Conservation (phyloP, 92 coral and sea anemone species). For the Umimayanthus chanpuru region DNA sequence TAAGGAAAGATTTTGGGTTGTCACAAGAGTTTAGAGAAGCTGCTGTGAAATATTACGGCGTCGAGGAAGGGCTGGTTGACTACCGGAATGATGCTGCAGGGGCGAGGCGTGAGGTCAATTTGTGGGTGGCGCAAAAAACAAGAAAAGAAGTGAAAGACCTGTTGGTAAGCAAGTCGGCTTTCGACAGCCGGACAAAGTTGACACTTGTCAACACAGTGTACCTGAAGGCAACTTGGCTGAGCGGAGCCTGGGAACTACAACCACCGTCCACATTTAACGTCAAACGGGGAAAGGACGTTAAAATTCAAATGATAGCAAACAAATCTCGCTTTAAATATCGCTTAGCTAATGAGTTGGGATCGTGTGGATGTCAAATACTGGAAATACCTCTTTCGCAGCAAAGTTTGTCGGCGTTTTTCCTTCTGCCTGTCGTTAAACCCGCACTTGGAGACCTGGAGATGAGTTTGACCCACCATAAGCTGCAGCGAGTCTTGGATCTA, state of each 20-base stretch:
- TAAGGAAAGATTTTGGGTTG: slow-evolving; percentile 35
- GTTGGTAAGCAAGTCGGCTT: slow-evolving; percentile 10
- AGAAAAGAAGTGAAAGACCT: slow-evolving; percentile 17
- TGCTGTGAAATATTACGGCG: slow-evolving; percentile 36
- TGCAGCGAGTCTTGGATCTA: slow-evolving; percentile 36
- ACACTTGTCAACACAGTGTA: slow-evolving; percentile 29
- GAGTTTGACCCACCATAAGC: slow-evolving; percentile 38
- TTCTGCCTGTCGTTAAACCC: slow-evolving; percentile 30
- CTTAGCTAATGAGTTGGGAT: slow-evolving; percentile 32
- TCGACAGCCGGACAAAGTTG: slow-evolving; percentile 24
- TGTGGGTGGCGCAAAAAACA: slow-evolving; percentile 30
- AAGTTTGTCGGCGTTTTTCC: slow-evolving; percentile 19
- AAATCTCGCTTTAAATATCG: slow-evolving; percentile 29
- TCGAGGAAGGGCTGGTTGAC: slow-evolving; percentile 26
- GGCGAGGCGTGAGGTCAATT: slow-evolving; percentile 13
- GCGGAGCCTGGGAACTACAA: slow-evolving; percentile 26
- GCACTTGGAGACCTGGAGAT: slow-evolving; percentile 41
- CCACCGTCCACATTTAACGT: slow-evolving; percentile 16
- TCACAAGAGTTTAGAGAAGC: slow-evolving; percentile 41
- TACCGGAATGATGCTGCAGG: slow-evolving; percentile 31
- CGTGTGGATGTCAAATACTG: slow-evolving; percentile 42
- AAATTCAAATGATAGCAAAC: slow-evolving; percentile 27
- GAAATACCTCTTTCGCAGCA: slow-evolving; percentile 32
- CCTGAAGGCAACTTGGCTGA: slow-evolving; percentile 28
- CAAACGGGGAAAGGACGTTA: slow-evolving; percentile 35